A percentile compares a stretch with the other conserved stretches of the same genome.
Evolutionary conservation across 2,888 invertebrate genomes (phyloP).

Genomic region (Clunio marinus): DNA sequence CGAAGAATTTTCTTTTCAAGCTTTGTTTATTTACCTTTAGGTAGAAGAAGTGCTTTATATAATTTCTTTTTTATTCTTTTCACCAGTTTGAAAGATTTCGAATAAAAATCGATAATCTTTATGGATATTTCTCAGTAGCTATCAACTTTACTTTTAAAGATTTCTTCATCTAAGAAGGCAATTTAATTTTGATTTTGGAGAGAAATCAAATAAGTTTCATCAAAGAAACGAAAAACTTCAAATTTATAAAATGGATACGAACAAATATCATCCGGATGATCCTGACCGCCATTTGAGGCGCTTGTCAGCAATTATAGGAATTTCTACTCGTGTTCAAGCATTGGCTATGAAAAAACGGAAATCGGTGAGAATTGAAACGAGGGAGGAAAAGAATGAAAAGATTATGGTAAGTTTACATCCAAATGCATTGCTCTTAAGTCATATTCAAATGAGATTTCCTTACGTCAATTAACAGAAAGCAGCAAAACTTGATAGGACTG

Average conservation of each 20-base stretch:
- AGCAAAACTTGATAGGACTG: conserved; percentile 45
- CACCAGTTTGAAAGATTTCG: too few species aligned
- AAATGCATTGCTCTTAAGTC: neutral
- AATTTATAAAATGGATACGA: conserved; percentile 10
- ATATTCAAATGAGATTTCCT: neutral
- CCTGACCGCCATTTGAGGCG: conserved; percentile 31
- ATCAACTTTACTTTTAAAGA: too few species aligned
- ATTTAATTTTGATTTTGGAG: too few species aligned
- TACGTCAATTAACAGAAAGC: conserved; percentile 3
- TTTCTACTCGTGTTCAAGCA: conserved; percentile 46
- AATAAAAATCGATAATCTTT: too few species aligned
- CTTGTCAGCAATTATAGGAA: conserved; percentile 45
- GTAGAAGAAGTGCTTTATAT: too few species aligned
- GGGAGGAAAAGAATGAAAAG: conserved; percentile 44
- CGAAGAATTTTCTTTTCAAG: too few species aligned
- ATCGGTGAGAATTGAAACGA: conserved; percentile 45
- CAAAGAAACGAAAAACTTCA: too few species aligned
- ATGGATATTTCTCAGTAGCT: too few species aligned
- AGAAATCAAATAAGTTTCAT: too few species aligned
- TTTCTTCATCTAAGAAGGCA: too few species aligned
- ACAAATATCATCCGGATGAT: conserved; percentile 14
- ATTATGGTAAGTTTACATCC: conserved; percentile 20
- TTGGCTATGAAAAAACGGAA: conserved; percentile 44
- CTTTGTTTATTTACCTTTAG: too few species aligned
- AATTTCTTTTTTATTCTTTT: too few species aligned